These are phyloP conservation scores for Euzophera pinguis DNA, from an alignment of 2,888 invertebrate genomes.

Conservation along the genomic window DNA sequence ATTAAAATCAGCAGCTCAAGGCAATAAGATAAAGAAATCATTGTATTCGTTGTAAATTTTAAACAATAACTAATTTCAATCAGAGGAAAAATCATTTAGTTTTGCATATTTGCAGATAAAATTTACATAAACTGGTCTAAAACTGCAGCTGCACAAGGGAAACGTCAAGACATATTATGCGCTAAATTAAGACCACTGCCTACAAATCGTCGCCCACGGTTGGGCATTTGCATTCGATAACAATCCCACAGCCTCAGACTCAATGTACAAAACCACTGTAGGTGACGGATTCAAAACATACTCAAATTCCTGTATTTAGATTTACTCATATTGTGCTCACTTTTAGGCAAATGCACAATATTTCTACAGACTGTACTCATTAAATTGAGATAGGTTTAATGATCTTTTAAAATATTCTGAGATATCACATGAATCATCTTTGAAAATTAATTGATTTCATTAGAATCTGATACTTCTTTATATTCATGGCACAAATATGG, in stretches of 20 bases:
- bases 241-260: slow-evolving; percentile 3
- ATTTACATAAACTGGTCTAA: background rate
- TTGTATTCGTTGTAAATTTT: too few species aligned
- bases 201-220: slow-evolving; percentile 36
- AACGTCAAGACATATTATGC: slow-evolving; percentile 24
- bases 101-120: background rate
- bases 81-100: background rate
- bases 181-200: slow-evolving; percentile 42
- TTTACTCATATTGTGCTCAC: too few species aligned
- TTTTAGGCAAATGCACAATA: too few species aligned
- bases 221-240: slow-evolving; percentile 36
- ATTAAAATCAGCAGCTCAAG: too few species aligned
- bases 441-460: background rate
- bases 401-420: background rate
- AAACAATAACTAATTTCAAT: too few species aligned
- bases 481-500: background rate
- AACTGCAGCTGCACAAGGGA: background rate
- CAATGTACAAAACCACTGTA: slow-evolving; percentile 4
- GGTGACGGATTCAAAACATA: background rate
- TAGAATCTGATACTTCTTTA: background rate
- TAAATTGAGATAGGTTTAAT: too few species aligned
- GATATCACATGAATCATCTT: background rate
- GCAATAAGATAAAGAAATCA: too few species aligned
- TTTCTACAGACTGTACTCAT: too few species aligned
- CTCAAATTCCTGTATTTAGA: too few species aligned